These are phyloP conservation scores for Halotydeus destructor DNA, from an alignment of 1,140 invertebrate species.

Conservation along the genomic window DNA sequence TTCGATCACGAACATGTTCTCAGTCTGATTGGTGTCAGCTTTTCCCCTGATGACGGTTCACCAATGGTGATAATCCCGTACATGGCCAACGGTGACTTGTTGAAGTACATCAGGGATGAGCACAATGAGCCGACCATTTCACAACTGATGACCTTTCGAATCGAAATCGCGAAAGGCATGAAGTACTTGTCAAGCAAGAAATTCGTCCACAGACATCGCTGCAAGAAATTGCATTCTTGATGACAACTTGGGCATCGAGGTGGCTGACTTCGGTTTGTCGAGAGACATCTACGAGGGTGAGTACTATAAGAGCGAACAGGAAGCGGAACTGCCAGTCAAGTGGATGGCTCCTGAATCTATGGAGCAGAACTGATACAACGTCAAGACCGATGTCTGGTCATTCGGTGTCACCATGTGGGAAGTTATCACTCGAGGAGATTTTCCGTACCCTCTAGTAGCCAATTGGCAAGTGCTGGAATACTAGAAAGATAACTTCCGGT, in stretches of 20 bases:
- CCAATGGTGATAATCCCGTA: conserved; percentile 29
- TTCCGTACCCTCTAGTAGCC: conserved; percentile 21
- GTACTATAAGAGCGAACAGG: conserved; percentile 32
- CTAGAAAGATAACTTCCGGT: conserved; percentile 16
- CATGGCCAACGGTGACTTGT: conserved; percentile 29
- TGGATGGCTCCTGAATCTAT: conserved; percentile 80
- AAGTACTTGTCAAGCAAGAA: conserved; percentile 24
- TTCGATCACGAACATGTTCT: conserved; percentile 30
- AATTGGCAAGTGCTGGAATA: conserved; percentile 20
- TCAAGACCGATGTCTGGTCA: conserved; percentile 64
- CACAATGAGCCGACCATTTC: conserved; percentile 27
- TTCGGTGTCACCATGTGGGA: conserved; percentile 64
- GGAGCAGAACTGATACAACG: conserved; percentile 50
- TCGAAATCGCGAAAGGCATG: conserved; percentile 28
- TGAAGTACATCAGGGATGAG: conserved; percentile 27
- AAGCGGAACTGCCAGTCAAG: conserved; percentile 41
- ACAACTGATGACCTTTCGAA: conserved; percentile 28
- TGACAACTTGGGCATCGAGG: conserved; percentile 23
- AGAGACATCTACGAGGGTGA: conserved; percentile 22
- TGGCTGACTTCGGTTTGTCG: conserved; percentile 28
- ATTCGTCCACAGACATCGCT: conserved; percentile 29
- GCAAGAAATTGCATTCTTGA: conserved; percentile 31
- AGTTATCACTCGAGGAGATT: conserved; percentile 9
- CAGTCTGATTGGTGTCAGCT: conserved; percentile 27
- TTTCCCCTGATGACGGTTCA: conserved; percentile 22